These are phyloP conservation scores for Saguinus midas DNA, from an alignment of 2,113 vertebrate genomes.

Conservation along the genomic window DNA sequence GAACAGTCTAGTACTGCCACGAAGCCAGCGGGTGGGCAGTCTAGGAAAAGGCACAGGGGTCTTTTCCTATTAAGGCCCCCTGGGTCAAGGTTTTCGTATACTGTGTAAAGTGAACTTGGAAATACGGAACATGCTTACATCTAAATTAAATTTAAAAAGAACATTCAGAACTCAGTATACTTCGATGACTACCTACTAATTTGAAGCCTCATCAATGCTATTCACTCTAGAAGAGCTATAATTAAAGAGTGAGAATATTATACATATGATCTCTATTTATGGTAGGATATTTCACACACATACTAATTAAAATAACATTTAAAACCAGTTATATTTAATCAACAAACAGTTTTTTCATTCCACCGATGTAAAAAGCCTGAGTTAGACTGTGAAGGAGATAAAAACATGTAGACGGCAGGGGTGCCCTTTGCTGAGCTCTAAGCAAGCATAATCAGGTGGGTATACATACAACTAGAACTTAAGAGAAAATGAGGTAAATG, in stretches of 20 bases:
- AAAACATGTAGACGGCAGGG: not conserved
- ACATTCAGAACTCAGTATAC: not conserved
- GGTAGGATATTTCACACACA: not conserved
- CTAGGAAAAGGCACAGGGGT: too few species aligned
- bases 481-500: not conserved
- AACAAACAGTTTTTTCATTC: not conserved
- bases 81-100: not conserved
- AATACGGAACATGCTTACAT: not conserved
- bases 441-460: not conserved
- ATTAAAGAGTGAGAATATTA: not conserved
- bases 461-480: not conserved
- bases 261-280: not conserved
- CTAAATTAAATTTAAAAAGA: not conserved
- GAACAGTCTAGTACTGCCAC: accelerated
- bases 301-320: conserved; percentile 3
- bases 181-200: not conserved
- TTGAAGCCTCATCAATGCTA: not conserved
- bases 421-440: not conserved
- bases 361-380: not conserved
- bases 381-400: not conserved
- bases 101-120: not conserved
- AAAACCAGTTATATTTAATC: not conserved
- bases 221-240: not conserved
- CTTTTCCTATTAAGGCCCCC: not conserved
- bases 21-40: not conserved